phyloP scores from a whole-genome alignment of 2,888 invertebrate species.

The Syritta pipiens region DNA sequence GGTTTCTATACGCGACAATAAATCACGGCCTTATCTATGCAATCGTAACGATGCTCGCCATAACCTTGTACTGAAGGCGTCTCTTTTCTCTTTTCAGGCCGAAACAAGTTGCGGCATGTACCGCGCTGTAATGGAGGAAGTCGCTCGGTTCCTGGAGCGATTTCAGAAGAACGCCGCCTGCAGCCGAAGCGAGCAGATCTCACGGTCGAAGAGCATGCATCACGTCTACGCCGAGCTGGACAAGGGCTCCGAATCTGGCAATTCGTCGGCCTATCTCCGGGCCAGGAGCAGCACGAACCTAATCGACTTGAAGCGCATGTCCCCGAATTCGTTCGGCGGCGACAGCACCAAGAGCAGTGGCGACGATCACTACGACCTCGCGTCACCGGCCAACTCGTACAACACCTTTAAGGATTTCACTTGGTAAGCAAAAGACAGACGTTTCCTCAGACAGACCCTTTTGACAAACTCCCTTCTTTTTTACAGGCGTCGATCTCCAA shows the following conservation, averaged over 20 bases:
- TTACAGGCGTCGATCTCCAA: conserved; percentile 77
- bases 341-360: conserved; percentile 57
- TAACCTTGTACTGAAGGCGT: background rate
- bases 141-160: conserved; percentile 84
- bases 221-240: conserved; percentile 75
- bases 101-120: conserved; percentile 85
- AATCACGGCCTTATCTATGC: background rate
- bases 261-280: conserved; percentile 72
- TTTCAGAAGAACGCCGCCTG: conserved; percentile 73
- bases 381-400: conserved; percentile 76
- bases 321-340: conserved; percentile 45
- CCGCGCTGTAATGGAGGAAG: conserved; percentile 85
- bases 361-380: conserved; percentile 72
- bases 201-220: conserved; percentile 79
- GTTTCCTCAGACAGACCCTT: too few relatives aligned
- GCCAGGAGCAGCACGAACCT: conserved; percentile 78
- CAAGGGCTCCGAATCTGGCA: conserved; percentile 62
- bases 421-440: conserved; percentile 79
- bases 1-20: conserved; percentile 8
- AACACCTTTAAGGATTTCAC: conserved; percentile 81
- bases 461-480: background rate
- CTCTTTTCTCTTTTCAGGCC: conserved; percentile 79
- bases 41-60: background rate
- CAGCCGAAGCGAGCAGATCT: conserved; percentile 74
- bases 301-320: conserved; percentile 69